Evolutionary conservation across 2,113 vertebrate species (phyloP).

Genomic region (Hystrix brachyura): DNA sequence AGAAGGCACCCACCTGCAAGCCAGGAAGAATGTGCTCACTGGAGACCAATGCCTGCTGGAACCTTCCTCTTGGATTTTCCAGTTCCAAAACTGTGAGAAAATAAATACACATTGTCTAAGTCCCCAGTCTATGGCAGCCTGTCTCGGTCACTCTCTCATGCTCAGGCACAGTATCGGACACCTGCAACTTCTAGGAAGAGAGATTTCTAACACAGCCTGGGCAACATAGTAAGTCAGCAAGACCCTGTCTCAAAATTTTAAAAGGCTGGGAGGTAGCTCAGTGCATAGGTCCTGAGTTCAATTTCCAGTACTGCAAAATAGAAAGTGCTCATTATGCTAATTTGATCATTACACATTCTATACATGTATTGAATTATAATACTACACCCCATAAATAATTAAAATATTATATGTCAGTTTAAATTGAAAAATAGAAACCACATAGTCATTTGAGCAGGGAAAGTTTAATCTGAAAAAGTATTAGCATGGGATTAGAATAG

Average conservation of each 20-base stretch:
- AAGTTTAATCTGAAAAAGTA: background rate
- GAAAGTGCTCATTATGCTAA: background rate
- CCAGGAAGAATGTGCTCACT: background rate
- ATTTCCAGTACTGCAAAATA: background rate
- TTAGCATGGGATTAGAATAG: background rate
- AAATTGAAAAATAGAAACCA: background rate
- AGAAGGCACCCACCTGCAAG: background rate
- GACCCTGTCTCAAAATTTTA: background rate
- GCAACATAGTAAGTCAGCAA: background rate
- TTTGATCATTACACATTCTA: background rate
- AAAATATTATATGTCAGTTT: background rate
- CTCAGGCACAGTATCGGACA: background rate
- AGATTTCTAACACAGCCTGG: background rate
- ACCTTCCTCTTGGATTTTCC: background rate
- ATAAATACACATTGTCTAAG: background rate
- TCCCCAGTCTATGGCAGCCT: background rate
- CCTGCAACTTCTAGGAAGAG: background rate
- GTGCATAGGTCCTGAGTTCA: background rate
- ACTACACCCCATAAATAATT: background rate
- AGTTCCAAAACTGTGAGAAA: background rate
- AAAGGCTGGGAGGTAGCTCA: background rate
- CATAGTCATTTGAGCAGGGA: background rate
- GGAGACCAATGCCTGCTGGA: background rate
- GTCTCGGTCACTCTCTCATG: background rate
- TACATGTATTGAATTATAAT: background rate